phyloP scores from a whole-genome alignment of 2,797 vertebrate genomes.

The Argya squamiceps region DNA sequence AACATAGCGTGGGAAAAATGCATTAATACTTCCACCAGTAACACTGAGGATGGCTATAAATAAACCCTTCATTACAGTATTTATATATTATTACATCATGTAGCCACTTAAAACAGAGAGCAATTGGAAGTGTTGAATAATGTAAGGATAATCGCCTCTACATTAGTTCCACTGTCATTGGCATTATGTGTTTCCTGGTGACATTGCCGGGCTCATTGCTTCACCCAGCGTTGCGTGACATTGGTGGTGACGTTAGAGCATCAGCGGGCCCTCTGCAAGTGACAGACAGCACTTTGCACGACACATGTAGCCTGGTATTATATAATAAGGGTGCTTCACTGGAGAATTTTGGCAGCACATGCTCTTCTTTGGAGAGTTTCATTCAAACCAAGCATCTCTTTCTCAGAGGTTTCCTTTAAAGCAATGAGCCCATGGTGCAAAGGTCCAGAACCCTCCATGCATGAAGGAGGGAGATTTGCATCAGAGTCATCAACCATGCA shows the following conservation, averaged over 20 bases:
- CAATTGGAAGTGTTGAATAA: conserved; percentile 70
- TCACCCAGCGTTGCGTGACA: conserved; percentile 56
- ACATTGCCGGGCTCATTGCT: conserved; percentile 4
- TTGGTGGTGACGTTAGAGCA: conserved; percentile 17
- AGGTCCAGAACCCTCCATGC: neutral
- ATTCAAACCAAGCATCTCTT: neutral
- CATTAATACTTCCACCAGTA: conserved; percentile 61
- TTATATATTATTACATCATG: conserved; percentile 73
- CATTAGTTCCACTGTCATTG: conserved; percentile 74
- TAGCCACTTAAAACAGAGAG: conserved; percentile 60
- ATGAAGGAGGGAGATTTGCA: neutral
- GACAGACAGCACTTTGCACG: conserved; percentile 15
- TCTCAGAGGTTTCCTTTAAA: neutral
- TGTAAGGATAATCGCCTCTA: conserved; percentile 46
- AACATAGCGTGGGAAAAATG: conserved; percentile 63
- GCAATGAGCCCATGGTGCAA: neutral
- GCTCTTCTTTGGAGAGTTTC: neutral
- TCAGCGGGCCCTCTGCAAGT: neutral
- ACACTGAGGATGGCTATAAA: conserved; percentile 46
- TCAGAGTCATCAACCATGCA: rapidly evolving
- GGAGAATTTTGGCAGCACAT: neutral
- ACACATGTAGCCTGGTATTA: conserved; percentile 19
- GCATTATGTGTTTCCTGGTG: conserved; percentile 60
- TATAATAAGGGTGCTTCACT: conserved; percentile 8
- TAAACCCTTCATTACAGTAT: conserved; percentile 67